Evolutionary conservation across 2,797 vertebrate genomes (phyloP).

Genomic region (Melanotaenia parkinsoni): DNA sequence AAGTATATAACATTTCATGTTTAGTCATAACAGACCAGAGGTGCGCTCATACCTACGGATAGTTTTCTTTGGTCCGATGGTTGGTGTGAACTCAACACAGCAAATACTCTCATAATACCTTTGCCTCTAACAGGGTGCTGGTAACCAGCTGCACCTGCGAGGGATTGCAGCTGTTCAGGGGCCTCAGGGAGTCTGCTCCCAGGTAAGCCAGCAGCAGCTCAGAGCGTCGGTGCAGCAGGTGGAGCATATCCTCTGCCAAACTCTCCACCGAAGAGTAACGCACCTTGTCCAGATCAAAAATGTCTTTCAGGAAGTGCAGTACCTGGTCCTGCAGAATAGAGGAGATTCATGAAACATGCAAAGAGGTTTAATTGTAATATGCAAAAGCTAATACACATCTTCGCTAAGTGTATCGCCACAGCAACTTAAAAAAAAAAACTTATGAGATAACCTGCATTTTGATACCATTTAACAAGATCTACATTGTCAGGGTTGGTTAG

Average conservation of each 20-base stretch:
- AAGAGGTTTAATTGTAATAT: not conserved
- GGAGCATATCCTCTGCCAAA: slow-evolving; percentile 90
- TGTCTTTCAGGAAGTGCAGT: slow-evolving; percentile 94
- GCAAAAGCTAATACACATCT: not conserved
- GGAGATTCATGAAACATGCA: accelerated
- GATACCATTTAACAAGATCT: not conserved
- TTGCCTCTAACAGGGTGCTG: slow-evolving; percentile 79
- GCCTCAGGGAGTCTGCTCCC: slow-evolving; percentile 80
- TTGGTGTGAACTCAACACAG: not conserved
- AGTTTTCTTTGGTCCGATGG: slow-evolving; percentile 43
- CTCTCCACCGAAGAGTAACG: slow-evolving; percentile 89
- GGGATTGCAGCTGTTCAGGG: slow-evolving; percentile 67
- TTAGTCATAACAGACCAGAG: not conserved
- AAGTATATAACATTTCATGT: not conserved
- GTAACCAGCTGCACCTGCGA: slow-evolving; percentile 69
- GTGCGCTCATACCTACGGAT: slow-evolving; percentile 1
- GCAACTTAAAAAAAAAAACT: no score
- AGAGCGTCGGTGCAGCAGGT: slow-evolving; percentile 86
- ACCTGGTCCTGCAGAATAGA: slow-evolving; percentile 88
- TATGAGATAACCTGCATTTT: not conserved
- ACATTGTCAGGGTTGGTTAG: not conserved
- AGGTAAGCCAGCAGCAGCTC: slow-evolving; percentile 89
- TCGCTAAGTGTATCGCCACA: no score
- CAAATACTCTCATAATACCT: slow-evolving; percentile 75
- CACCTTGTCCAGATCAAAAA: slow-evolving; percentile 97